Evolutionary conservation across 2,888 invertebrate genomes (phyloP).

Genomic region (Mermis nigrescens): DNA sequence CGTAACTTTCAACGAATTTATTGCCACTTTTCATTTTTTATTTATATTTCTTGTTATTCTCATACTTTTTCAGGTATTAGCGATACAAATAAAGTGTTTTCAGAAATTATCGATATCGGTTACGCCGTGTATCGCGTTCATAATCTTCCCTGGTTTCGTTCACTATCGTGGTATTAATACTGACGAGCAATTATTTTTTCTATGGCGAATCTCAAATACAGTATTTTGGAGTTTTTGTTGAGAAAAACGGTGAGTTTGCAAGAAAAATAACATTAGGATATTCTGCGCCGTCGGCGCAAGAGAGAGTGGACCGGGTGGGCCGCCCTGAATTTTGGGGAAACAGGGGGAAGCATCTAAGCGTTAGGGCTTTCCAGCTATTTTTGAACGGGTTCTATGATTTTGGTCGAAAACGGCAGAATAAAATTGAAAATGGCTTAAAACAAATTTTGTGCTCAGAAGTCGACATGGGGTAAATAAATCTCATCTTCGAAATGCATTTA

Average conservation of each 20-base stretch:
- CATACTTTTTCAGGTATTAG: slow-evolving; percentile 61
- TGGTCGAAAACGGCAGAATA: too few species aligned
- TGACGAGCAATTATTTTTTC: slow-evolving; percentile 97
- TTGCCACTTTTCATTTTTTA: not conserved
- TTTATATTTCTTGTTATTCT: too few species aligned
- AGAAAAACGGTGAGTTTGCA: slow-evolving; percentile 48
- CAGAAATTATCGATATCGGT: slow-evolving; percentile 98
- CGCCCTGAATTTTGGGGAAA: too few species aligned
- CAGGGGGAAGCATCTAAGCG: too few species aligned
- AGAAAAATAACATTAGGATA: not conserved
- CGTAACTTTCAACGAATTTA: not conserved
- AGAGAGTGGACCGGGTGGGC: too few species aligned
- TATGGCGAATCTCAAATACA: slow-evolving; percentile 96
- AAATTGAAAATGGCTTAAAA: too few species aligned
- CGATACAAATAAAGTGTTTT: slow-evolving; percentile 97
- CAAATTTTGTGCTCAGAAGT: too few species aligned
- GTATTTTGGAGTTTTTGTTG: slow-evolving; percentile 78
- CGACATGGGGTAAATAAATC: too few species aligned
- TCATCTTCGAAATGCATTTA: too few species aligned
- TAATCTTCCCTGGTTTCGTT: slow-evolving; percentile 95
- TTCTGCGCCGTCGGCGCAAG: too few species aligned
- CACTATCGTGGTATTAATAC: slow-evolving; percentile 92
- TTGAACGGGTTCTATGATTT: too few species aligned
- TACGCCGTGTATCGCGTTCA: slow-evolving; percentile 94
- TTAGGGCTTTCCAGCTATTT: too few species aligned